Base-by-base conservation (phyloP, 2,888 invertebrate genomes). In the Poecilobothrus nobilitatus region DNA sequence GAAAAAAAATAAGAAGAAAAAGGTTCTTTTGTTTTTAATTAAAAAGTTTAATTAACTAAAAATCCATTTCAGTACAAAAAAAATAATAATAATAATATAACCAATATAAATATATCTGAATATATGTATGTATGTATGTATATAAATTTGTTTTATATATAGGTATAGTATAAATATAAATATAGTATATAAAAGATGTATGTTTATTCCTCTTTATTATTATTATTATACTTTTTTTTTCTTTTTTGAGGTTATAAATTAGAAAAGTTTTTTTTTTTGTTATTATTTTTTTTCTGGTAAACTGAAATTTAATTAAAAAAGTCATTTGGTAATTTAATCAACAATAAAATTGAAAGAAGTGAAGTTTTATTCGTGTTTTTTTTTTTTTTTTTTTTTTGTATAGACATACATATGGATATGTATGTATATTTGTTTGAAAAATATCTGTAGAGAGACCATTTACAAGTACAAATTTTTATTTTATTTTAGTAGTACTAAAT, bases 1-100 rank as follows among this genome's bases (percentile, higher is more conserved):
- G 27, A 27, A 37, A 12, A 37, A 37, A 37, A 37, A 8, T 8
- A 37, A 37, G 37, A 37, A 37, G 2, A 8, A 12, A 53, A 53
- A 53, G 15, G 53, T 53, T 53, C 53, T 53, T 53, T 53, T 53
- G 53, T 53, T 53, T 53, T 53, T 53, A 18, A 53, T 53, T 53
- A 53, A 53, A 53, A 53, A 53, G 53, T 53, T 53, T 53, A 53
- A 53, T 53, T 53, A 53, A 53, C 53, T 53, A 53, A 53, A 53
- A 53, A 53, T 53, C 53, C 53, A 53, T 53, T 53, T 53, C 9
- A 53, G 53, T 12, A 53, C 9, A 12, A 18, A 12, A 53, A 8
- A 53, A 53, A 44, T n/a, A 12, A 41, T 41, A 41, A 12, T 41
- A 12, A 41, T 41, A 41, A 6, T 41, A 41, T 41, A 41, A 41